Evolutionary conservation across 1,140 invertebrate genomes (phyloP).

Genomic region (Tetramorium simillimum): DNA sequence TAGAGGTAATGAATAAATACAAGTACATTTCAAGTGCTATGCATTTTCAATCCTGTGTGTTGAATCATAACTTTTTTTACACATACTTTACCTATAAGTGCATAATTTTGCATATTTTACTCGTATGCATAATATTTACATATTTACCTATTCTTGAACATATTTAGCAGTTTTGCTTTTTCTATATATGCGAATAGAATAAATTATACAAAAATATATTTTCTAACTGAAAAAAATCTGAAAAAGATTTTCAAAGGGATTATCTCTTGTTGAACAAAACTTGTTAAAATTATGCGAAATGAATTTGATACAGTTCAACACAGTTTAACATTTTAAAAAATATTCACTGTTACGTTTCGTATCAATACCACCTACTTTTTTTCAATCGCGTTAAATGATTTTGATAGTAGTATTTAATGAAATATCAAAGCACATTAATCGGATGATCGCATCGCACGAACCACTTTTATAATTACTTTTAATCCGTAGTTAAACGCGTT

Average conservation of each 20-base stretch:
- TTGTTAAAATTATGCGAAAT: not conserved
- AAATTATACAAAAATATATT: slow-evolving; percentile 10
- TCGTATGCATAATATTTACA: slow-evolving; percentile 25
- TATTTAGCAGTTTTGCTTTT: slow-evolving; percentile 1
- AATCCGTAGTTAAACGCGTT: not conserved
- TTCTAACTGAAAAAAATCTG: not conserved
- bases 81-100: slow-evolving; percentile 10
- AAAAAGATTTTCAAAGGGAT: not conserved
- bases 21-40: not conserved
- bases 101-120: slow-evolving; percentile 37
- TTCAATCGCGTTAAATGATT: slow-evolving; percentile 25
- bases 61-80: not conserved
- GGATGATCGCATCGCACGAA: not conserved
- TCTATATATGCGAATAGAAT: not conserved
- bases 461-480: slow-evolving; percentile 11
- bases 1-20: slow-evolving; percentile 15
- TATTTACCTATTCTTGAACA: slow-evolving; percentile 9
- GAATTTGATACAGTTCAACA: not conserved
- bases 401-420: slow-evolving; percentile 1
- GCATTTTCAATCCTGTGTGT: not conserved
- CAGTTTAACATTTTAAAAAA: not conserved
- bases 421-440: slow-evolving; percentile 31
- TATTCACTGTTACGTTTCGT: not conserved
- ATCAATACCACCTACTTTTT: not conserved
- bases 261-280: not conserved